These are phyloP conservation scores for Philantomba maxwellii DNA, from an alignment of 2,113 vertebrate species.

Conservation along the genomic window DNA sequence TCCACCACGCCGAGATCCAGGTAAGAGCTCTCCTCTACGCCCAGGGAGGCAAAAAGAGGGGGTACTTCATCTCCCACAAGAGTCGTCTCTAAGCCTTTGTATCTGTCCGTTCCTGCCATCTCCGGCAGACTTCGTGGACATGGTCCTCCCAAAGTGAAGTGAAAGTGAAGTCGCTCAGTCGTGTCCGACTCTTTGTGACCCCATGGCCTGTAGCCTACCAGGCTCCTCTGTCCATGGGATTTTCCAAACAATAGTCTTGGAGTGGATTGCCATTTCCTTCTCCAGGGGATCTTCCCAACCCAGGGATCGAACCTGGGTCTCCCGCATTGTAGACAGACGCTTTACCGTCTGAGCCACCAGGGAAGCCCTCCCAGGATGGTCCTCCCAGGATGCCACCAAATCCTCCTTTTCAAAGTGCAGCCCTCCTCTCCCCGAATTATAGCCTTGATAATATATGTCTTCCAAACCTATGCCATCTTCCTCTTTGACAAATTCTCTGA, in stretches of 20 bases:
- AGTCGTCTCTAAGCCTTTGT: not conserved
- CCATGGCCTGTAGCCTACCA: too few relatives aligned
- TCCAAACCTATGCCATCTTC: not conserved
- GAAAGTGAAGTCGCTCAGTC: too few relatives aligned
- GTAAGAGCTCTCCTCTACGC: conserved; percentile 71
- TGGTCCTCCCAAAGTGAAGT: not conserved
- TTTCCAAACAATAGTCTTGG: too few relatives aligned
- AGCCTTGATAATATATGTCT: not conserved
- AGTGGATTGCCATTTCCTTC: too few relatives aligned
- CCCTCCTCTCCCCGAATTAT: not conserved
- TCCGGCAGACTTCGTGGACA: not conserved
- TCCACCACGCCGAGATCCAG: conserved; percentile 95
- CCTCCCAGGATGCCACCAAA: not conserved
- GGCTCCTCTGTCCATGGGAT: too few relatives aligned
- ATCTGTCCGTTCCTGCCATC: not conserved
- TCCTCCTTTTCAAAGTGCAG: not conserved
- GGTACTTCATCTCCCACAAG: not conserved
- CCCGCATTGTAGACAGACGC: too few relatives aligned
- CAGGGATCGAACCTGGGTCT: too few relatives aligned
- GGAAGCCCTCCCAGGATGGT: too few relatives aligned
- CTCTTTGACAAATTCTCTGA: not conserved
- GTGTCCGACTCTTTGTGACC: too few relatives aligned
- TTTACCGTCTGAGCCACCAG: too few relatives aligned
- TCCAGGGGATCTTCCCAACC: too few relatives aligned
- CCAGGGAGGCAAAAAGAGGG: not conserved